A percentile compares a stretch with the other conserved stretches of the same genome.
Conservation (phyloP, 2,888 invertebrate species). For the Pammene aurita region DNA sequence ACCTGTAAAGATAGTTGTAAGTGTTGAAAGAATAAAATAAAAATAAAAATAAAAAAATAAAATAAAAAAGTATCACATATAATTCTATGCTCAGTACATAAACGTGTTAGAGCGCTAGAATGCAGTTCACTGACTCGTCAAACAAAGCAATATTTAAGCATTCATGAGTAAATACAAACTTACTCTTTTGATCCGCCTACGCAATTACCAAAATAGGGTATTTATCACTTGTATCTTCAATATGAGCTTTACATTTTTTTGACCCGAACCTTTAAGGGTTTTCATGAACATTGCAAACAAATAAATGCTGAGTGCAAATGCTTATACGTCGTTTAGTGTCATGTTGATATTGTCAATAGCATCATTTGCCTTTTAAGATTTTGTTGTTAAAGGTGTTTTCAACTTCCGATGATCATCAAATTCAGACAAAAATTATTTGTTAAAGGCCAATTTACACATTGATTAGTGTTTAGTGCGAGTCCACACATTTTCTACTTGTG, state of each 20-base stretch:
- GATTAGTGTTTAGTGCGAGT: too few species aligned
- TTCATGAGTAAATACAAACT: neutral
- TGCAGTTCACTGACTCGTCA: neutral
- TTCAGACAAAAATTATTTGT: too few species aligned
- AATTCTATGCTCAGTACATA: too few species aligned
- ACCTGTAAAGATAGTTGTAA: too few species aligned
- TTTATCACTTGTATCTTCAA: slow-evolving; percentile 8
- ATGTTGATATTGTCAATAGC: neutral
- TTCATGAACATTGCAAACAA: neutral
- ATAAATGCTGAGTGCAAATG: neutral
- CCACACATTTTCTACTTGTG: too few species aligned
- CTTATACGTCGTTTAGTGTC: neutral
- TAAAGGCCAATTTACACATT: too few species aligned
- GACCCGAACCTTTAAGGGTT: neutral
- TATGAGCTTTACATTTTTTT: neutral
- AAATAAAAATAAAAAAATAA: too few species aligned
- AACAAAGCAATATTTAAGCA: neutral
- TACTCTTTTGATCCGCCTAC: slow-evolving; percentile 6
- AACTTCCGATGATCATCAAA: too few species aligned
- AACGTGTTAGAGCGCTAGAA: too few species aligned
- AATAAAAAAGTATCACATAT: too few species aligned
- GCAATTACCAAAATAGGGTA: slow-evolving; percentile 5
- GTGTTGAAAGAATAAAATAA: too few species aligned
- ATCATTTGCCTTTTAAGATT: neutral
- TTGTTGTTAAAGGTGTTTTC: too few species aligned